These are phyloP conservation scores for Hylomyscus alleni DNA, from an alignment of 2,797 vertebrate genomes.

Conservation along the genomic window DNA sequence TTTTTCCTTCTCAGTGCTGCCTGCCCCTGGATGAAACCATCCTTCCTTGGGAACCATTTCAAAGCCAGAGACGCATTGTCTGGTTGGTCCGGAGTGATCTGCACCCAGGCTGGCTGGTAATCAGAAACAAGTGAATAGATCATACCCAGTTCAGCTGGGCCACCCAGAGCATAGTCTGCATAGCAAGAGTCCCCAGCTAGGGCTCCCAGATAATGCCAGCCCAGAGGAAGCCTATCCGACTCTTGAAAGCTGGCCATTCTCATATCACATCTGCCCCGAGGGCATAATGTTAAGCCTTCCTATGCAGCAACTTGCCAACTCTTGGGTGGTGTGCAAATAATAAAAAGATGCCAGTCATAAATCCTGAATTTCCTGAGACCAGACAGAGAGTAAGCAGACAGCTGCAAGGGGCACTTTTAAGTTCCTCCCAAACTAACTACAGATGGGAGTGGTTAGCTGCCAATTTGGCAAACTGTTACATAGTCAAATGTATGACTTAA, in stretches of 20 bases:
- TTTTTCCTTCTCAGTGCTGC: slow-evolving; percentile 44
- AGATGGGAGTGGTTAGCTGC: not conserved
- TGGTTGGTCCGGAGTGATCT: slow-evolving; percentile 37
- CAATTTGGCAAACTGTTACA: slow-evolving; percentile 48
- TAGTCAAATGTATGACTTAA: slow-evolving; percentile 25
- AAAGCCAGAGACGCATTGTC: slow-evolving; percentile 55
- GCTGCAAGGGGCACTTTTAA: not conserved
- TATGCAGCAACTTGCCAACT: slow-evolving; percentile 34
- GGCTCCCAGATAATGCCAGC: not conserved
- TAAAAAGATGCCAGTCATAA: slow-evolving; percentile 59
- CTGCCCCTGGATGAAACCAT: not conserved
- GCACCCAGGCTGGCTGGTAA: slow-evolving; percentile 11
- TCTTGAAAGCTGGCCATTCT: not conserved
- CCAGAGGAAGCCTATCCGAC: not conserved
- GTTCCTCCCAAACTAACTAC: slow-evolving; percentile 55
- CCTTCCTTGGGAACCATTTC: slow-evolving; percentile 11
- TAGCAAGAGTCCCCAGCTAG: not conserved
- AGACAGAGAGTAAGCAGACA: not conserved
- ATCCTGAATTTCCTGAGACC: not conserved
- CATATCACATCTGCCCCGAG: not conserved
- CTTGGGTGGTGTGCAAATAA: slow-evolving; percentile 50
- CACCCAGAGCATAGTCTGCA: not conserved
- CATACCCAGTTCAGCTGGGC: not conserved
- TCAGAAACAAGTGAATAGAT: slow-evolving; percentile 14
- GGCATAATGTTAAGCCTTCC: slow-evolving; percentile 37